These are phyloP conservation scores for Clivina fossor DNA, from an alignment of 2,888 invertebrate genomes.

Conservation along the genomic window DNA sequence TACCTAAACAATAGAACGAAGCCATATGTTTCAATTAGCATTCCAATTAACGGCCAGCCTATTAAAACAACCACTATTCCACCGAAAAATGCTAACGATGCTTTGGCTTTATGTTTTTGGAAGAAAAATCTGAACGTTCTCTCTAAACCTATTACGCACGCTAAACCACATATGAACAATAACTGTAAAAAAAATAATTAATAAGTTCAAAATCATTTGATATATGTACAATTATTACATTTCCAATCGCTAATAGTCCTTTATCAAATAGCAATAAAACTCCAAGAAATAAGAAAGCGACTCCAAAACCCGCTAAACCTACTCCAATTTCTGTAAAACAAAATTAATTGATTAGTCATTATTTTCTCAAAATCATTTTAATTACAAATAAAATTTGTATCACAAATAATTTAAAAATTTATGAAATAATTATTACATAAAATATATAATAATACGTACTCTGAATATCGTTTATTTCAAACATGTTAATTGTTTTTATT, in stretches of 20 bases:
- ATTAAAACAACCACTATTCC: conserved; percentile 90
- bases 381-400: conserved; percentile 1
- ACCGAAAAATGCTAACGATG: conserved; percentile 85
- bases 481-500: conserved; percentile 58
- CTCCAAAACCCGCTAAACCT: conserved; percentile 93
- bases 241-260: conserved; percentile 97
- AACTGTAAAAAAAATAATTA: conserved; percentile 68
- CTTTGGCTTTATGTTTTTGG: conserved; percentile 93
- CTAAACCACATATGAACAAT: conserved; percentile 91
- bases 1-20: conserved; percentile 85
- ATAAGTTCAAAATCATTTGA: no score
- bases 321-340: conserved; percentile 89
- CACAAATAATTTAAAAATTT: conserved; percentile 2
- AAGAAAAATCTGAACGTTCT: conserved; percentile 97
- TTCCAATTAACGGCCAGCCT: conserved; percentile 96
- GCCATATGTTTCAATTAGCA: conserved; percentile 95
- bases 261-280: conserved; percentile 93
- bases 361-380: conserved; percentile 15
- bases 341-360: conserved; percentile 24
- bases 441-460: conserved; percentile 61
- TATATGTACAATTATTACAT: no score
- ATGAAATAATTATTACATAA: conserved; percentile 9
- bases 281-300: conserved; percentile 92
- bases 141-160: conserved; percentile 94
- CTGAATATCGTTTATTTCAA: conserved; percentile 81